Percentiles rank a stretch among this genome's conserved stretches.
Conservation (phyloP, 1,140 invertebrate genomes). For the Lepidurus packardi region DNA sequence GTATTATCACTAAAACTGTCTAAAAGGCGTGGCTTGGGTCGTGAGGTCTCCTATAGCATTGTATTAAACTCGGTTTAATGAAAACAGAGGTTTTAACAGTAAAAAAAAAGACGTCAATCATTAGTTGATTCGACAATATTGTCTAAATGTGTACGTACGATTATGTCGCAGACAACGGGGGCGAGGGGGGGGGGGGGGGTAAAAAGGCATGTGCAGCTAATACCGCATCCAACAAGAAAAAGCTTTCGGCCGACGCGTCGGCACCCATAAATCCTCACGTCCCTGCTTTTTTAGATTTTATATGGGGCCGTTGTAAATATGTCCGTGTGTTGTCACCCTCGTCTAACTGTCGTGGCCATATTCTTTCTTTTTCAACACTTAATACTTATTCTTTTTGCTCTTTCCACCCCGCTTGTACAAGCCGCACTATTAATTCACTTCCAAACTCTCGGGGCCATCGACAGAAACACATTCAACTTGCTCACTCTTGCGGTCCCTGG, state of each 20-base stretch:
- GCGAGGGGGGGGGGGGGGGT: no score
- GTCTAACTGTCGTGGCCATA: not conserved
- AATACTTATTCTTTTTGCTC: not conserved
- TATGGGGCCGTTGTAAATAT: not conserved
- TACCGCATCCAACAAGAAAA: constrained; percentile 1
- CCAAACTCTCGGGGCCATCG: not conserved
- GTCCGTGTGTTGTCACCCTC: constrained; percentile 20
- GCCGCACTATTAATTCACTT: not conserved
- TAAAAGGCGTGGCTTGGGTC: no score
- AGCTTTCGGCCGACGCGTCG: not conserved
- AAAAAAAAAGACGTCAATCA: no score
- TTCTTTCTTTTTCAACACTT: not conserved
- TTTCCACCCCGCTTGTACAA: not conserved
- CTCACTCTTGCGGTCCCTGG: not conserved
- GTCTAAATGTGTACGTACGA: no score
- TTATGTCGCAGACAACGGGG: no score
- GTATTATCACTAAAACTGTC: no score
- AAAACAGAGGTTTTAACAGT: no score
- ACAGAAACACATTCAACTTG: not conserved
- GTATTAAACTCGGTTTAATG: no score
- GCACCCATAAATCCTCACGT: not conserved
- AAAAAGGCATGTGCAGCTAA: not conserved
- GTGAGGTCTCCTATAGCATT: no score
- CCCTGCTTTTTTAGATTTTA: not conserved
- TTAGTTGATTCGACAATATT: no score